Base-by-base conservation (phyloP, 1,140 invertebrate species). In the Sinella curviseta region DNA sequence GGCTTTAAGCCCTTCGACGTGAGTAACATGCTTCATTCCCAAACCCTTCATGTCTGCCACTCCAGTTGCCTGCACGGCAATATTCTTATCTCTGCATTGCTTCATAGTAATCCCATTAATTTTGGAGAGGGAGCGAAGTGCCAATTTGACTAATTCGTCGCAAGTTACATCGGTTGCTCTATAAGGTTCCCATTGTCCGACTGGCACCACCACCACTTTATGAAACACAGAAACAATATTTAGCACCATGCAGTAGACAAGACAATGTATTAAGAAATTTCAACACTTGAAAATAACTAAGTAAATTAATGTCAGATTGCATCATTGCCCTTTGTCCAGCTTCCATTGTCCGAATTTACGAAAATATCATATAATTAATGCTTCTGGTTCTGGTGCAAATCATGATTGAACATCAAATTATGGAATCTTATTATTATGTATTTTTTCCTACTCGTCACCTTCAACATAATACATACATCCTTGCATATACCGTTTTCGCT, bases 11-110 rank as follows among this genome's bases (percentile, higher is more conserved):
- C 65, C 65, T 33, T 70, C 65, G 12, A 70, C 30, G n/a, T 70
- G 65, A 4, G 65, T 70, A 4, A 70, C 65, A 33, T 70, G 65
- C 31, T 70, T 70, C 65, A 70, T 70, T 70, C 65, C 65, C 30
- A 70, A n/a, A 4, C 65, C 65, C n/a, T 30, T 70, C 65, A 70
- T 31, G n/a, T 70, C 65, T 12, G 65, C 65, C 12, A 70, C 24
- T 33, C 65, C 65, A 8, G 65, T 70, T 2, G 65, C 65, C n/a
- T 70, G 65, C 8, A 70, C 65, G 8, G 65, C 65, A 12, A 70
- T 33, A n/a, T 70, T 33, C 31, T 70, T 70, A 33, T 70, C 65
- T 24, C n/a, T 8, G 30, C 8, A 70, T 33, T 70, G 65, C n/a
- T 33, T 30, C 2, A 70, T 12, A 14, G 65, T 30, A 4, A 70